Evolutionary conservation across 2,797 vertebrate species (phyloP), one percentile per base, ranked within the genome.

Genomic region (Margarornis squamiger): DNA sequence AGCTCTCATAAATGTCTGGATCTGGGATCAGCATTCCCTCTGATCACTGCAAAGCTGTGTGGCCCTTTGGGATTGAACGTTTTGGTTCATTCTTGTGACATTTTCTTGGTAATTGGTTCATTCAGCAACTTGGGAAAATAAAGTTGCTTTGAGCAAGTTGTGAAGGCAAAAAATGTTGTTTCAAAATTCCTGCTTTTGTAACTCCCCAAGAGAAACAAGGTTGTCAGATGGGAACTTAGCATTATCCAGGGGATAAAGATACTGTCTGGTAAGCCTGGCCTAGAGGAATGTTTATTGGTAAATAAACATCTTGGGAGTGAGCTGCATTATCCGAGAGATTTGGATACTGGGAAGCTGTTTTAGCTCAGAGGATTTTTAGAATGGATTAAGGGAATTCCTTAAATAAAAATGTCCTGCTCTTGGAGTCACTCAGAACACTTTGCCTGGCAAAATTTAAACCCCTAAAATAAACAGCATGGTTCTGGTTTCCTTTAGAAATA

Each of bases 181-280:
- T 96, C 73, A 92, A 65, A 97, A 93, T 95, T 68, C 80, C 36
- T 86, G 85, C 86, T 73, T 96, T 73, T 92, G 77, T 93, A 92
- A 90, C 87, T 94, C 82, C 78, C 71, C 41, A 36, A 59, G 88
- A 95, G 80, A 80, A 96, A 88, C 43, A 80, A 81, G 55, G 78
- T 46, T 92, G 91, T 88, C 83, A 63, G 67, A 86, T 81, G 77
- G 55, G 46, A 90, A 84, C 67, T 95, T 94, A 90, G 86, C 59
- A 72, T 93, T 88, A 86, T 94, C 67, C 94, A 34, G 4, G 68
- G 92, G 90, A 97, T 97, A 95, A 97, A 96, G 95, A 87, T 51
- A 23, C 63, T 48, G 83, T 21, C 72, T 83, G 91, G 34, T 95
- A 93, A 96, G 90, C 83, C 80, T 94, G 82, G 89, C 93, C 94